These are phyloP conservation scores for Paragorgia papillata DNA, from an alignment of 92 coral and sea anemone species.

Conservation along the genomic window DNA sequence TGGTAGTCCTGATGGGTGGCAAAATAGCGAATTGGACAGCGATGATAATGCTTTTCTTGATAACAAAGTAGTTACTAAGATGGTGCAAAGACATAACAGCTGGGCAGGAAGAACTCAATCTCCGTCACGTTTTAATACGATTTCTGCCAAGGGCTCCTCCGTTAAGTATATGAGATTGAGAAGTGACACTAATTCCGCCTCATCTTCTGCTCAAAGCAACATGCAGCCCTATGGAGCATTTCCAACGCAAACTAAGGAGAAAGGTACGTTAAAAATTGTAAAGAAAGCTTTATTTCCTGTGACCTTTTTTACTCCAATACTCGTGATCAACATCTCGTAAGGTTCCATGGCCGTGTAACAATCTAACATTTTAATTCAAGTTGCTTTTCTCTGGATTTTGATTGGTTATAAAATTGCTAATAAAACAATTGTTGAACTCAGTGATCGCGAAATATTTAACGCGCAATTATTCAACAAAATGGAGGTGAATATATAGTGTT, in stretches of 20 bases:
- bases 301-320: no score
- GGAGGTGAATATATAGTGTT: no score
- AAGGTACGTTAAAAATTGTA: not conserved
- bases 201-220: not conserved
- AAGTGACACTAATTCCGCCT: not conserved
- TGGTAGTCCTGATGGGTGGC: constrained; percentile 57
- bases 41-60: constrained; percentile 22
- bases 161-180: constrained; percentile 3
- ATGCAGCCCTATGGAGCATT: constrained; percentile 16
- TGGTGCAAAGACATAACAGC: constrained; percentile 25
- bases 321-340: no score
- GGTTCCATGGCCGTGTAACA: no score
- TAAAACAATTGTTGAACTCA: no score
- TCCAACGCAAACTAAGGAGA: constrained; percentile 8
- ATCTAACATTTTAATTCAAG: no score
- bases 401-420: no score
- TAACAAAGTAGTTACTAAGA: not conserved
- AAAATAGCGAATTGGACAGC: constrained; percentile 6
- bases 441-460: no score
- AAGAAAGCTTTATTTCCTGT: not conserved
- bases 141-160: not conserved
- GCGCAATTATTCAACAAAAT: no score
- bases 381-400: no score
- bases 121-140: constrained; percentile 7
- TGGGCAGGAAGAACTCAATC: constrained; percentile 37